Evolutionary conservation across 2,113 vertebrate genomes (phyloP), one percentile per base, ranked within the genome.

Genomic region (Pygathrix nemaeus): DNA sequence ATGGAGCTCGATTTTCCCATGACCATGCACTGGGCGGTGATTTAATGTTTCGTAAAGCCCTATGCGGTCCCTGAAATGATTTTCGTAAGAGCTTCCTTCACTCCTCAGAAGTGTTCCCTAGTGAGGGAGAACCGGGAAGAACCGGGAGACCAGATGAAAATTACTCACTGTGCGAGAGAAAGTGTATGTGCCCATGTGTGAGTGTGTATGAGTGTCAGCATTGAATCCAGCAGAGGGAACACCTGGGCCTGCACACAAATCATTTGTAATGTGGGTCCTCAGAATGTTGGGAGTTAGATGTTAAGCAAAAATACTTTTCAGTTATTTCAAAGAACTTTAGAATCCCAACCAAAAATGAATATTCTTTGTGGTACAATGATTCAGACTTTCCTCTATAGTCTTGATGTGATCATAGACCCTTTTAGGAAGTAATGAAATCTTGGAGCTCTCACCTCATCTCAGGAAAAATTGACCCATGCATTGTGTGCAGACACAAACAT

Each of bases 41-140:
- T 70, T 79, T 90, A 25, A 70, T 93, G 52, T 66, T 83, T 79
- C 75, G 4, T 93, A 93, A 85, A 73, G 84, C 11, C 25, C 23
- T 11, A 6, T 17, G 79, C 92, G 43, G 59, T 94, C 52, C 68
- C 88, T 73, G 87, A 94, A 75, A 48, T 61, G 43, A 80, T 84
- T 76, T 92, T 76, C n/a, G 14, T 70, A 30, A 76, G 55, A 43
- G n/a, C 64, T 45, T 27, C 17, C 82, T 84, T 52, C 12, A 12
- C 32, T 61, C 40, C 50, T 76, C 25, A 38, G 61, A 95, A 75
- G 45, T 91, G 76, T 83, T 78, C 72, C 43, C 61, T 68, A 12
- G 43, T 93, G 61, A 66, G 30, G 23, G 45, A 25, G n/a, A 43
- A 43, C 64, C n/a, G 2, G 25, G 61, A 64, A 64, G 21, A 43